Evolutionary conservation across 1,140 invertebrate genomes (phyloP), one percentile per base, ranked within the genome.

Genomic region (Drosophila athabasca): DNA sequence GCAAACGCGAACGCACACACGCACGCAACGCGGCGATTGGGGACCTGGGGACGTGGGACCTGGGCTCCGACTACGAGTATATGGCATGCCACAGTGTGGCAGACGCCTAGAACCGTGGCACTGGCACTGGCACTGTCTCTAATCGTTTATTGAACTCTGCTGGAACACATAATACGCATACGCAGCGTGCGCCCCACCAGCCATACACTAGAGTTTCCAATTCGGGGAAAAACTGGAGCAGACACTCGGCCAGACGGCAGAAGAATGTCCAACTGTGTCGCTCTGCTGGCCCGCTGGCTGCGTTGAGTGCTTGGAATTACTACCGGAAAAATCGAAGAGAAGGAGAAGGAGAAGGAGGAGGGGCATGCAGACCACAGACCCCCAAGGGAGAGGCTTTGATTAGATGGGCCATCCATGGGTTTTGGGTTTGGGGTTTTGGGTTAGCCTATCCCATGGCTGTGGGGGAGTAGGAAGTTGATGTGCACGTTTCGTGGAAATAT

Each of bases 241-340:
- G 62, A 58, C 70, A 75, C 45, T 9, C 6, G 24, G 24, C 54
- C 59, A 61, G 59, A 52, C 59, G 44, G 11, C 48, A 31, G 11
- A 39, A 5, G 9, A 31, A 54, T 62, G 78, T 75, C 82, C 82
- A 69, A 85, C 82, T 85, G 82, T 78, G 82, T 70, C 43, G 82
- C 82, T 54, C 74, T 50, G 82, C 59, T 82, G 57, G 74, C 78
- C 83, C 78, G 82, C 82, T 85, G 82, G 62, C 83, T 46, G 82
- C 70, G 82, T 72, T 85, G 82, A 85, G 78, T 87, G 82, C 82
- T 85, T 55, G 62, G 78, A 85, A 82, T 85, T 85, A 85, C 82
- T 76, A 82, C 72, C 71, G 62, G 41, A 81, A 77, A 67, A 67
- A 31, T 51, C 41, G 65, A 50, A 35, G 65, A 54, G 41, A 26